Conservation (phyloP, 2,113 vertebrate species). For the Steatornis caripensis region DNA sequence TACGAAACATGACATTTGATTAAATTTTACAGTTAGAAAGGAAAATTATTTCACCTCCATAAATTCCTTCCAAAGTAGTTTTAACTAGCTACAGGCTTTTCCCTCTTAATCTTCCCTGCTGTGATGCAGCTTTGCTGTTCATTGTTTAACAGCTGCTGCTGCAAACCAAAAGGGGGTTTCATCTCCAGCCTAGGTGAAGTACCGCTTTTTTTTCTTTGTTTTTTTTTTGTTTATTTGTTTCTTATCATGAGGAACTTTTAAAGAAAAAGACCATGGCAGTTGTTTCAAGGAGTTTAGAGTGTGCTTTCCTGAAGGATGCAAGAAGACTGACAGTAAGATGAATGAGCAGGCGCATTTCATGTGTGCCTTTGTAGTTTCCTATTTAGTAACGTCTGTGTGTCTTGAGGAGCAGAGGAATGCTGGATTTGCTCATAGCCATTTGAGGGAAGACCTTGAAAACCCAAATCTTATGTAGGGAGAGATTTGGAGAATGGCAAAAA, state of each 20-base stretch:
- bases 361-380: not conserved
- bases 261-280: not conserved
- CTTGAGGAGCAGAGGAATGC: not conserved
- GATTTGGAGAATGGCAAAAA: not conserved
- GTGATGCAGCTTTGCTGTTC: not conserved
- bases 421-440: not conserved
- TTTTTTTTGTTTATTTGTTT: not conserved
- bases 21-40: not conserved
- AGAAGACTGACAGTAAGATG: not conserved
- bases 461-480: not conserved
- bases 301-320: not conserved
- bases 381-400: not conserved
- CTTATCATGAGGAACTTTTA: not conserved
- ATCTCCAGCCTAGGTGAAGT: not conserved
- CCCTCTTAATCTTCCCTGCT: not conserved
- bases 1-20: not conserved
- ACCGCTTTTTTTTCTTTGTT: not conserved
- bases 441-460: not conserved
- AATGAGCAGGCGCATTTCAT: not conserved
- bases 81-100: not conserved
- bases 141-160: not conserved
- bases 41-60: not conserved
- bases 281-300: not conserved
- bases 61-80: not conserved
- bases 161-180: not conserved